Base-by-base conservation (phyloP, 2,888 invertebrate genomes). In the Drosophila cracens region DNA sequence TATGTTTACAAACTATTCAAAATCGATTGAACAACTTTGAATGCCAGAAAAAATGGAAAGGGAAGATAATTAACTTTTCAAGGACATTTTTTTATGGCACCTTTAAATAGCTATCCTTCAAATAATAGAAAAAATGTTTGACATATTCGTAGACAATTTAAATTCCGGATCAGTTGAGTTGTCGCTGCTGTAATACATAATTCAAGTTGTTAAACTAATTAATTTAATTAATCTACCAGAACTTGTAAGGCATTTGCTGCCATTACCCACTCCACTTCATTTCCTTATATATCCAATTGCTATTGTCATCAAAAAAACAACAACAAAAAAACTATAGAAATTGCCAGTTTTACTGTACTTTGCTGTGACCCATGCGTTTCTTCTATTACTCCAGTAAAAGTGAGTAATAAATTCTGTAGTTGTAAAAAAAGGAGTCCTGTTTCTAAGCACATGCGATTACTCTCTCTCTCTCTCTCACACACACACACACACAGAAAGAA, bases 311-410 rank as follows among this genome's bases (percentile, higher is more conserved):
- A 34, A 16, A 36, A n/a, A 16, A 48, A 48, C 33, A 27, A 49
- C 49, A 36, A 16, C 29, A 58, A 49, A 11, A 57, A 54, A 53
- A 34, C 38, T 52, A 34, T 31, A 66, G 40, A 68, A 74, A 48
- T 66, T 21, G 29, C 53, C 59, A 76, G 79, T 61, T 82, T 82
- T 89, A 85, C 85, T 85, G 88, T 89, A 85, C 85, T 80, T 89
- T 59, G 67, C 54, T 46, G 43, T 25, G 16, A n/a, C 21, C 34
- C 38, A 49, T 49, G 38, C 29, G 33, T 58, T 54, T n/a, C 25
- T 48, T 48, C 52, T 31, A 29, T 63, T 40, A 77, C 49, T 66
- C 34, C 64, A 43, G 52, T 48, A 51, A 56, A 59, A 68, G 57
- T 68, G 54, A 76, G 81, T 76, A 63, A 71, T 70, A 64, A 79